These are phyloP conservation scores for Ylistrum balloti DNA, from an alignment of 1,140 invertebrate species.

Conservation along the genomic window DNA sequence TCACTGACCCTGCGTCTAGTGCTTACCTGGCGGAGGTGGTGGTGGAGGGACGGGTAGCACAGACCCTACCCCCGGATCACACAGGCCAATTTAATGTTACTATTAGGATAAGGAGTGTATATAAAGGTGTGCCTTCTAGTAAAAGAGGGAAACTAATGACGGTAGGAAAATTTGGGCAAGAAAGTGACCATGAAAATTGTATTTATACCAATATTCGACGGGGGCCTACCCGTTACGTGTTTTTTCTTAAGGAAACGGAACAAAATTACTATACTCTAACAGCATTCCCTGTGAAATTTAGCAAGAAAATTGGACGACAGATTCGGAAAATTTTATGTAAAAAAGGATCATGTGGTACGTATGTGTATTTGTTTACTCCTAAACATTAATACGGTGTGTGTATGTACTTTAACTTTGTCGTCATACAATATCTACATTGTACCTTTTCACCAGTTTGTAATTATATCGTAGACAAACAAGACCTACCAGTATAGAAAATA, in stretches of 20 bases:
- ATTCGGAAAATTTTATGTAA: slow-evolving; percentile 65
- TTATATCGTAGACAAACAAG: neutral
- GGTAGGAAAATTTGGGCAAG: slow-evolving; percentile 63
- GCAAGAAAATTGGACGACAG: slow-evolving; percentile 55
- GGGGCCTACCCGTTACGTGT: slow-evolving; percentile 59
- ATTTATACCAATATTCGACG: slow-evolving; percentile 52
- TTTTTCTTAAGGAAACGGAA: slow-evolving; percentile 62
- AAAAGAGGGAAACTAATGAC: slow-evolving; percentile 56
- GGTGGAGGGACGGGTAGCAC: slow-evolving; percentile 59
- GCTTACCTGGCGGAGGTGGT: slow-evolving; percentile 63
- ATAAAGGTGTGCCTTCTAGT: slow-evolving; percentile 61
- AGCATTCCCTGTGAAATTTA: slow-evolving; percentile 60
- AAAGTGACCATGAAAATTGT: slow-evolving; percentile 57
- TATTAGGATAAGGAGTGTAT: slow-evolving; percentile 60
- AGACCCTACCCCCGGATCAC: slow-evolving; percentile 57
- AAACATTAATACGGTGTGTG: neutral
- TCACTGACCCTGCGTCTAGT: slow-evolving; percentile 66
- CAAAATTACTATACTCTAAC: slow-evolving; percentile 59
- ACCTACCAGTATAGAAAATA: neutral
- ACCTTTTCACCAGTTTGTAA: neutral
- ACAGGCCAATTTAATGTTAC: slow-evolving; percentile 59
- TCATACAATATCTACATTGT: neutral
- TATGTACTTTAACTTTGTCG: slow-evolving; percentile 33
- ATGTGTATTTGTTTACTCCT: slow-evolving; percentile 42
- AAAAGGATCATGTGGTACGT: slow-evolving; percentile 62